Conservation (phyloP, 2,797 vertebrate species). For the Liasis olivaceus region DNA sequence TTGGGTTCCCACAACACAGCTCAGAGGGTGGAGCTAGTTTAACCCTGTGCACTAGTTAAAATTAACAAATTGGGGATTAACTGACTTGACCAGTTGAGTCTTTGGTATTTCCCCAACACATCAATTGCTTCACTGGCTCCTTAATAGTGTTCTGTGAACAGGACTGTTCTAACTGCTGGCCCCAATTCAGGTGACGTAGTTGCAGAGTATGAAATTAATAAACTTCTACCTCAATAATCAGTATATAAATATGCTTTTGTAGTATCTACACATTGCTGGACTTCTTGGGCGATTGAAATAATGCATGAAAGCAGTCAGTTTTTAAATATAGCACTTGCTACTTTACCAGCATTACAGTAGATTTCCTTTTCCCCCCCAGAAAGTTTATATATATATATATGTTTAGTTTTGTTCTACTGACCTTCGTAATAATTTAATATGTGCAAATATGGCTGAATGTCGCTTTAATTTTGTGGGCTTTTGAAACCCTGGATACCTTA, state of each 20-base stretch:
- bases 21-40: neutral
- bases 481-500: neutral
- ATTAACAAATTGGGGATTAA: neutral
- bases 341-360: neutral
- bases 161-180: neutral
- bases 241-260: neutral
- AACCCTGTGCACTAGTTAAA: neutral
- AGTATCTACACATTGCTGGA: neutral
- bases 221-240: neutral
- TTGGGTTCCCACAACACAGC: neutral
- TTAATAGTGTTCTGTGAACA: neutral
- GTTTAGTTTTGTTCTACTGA: neutral
- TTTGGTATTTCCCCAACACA: neutral
- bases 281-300: neutral
- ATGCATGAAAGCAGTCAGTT: neutral
- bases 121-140: neutral
- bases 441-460: neutral
- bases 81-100: neutral
- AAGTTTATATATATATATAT: neutral
- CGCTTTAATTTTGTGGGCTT: neutral
- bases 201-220: neutral
- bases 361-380: neutral
- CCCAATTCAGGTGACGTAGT: no score
- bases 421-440: neutral
- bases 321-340: neutral